Percentiles rank a stretch among this genome's conserved stretches.
Evolutionary conservation across 2,113 vertebrate species (phyloP).

Genomic region (Cygnus atratus): DNA sequence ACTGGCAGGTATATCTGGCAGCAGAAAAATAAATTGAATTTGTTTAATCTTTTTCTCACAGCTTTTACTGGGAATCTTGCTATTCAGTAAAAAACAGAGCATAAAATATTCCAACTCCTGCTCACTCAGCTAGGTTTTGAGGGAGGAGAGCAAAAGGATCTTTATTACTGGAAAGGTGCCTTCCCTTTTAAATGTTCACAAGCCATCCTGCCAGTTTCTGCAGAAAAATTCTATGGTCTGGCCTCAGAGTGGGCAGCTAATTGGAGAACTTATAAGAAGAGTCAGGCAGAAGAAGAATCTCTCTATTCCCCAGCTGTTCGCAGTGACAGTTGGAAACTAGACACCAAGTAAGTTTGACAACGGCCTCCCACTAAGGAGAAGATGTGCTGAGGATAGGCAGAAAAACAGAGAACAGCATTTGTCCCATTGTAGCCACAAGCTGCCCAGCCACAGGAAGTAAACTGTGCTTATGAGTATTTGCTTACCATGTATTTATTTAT

Average conservation of each 20-base stretch:
- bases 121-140: background rate
- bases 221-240: background rate
- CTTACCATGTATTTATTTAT: background rate
- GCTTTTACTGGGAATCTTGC: background rate
- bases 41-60: background rate
- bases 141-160: background rate
- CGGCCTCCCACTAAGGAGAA: slow-evolving; percentile 47
- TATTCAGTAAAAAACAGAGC: background rate
- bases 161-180: background rate
- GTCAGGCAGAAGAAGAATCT: background rate
- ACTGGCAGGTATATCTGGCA: background rate
- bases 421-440: background rate
- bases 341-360: slow-evolving; percentile 21
- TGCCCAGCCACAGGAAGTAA: background rate
- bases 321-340: slow-evolving; percentile 55
- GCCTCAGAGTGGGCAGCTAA: background rate
- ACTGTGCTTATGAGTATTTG: background rate
- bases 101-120: background rate
- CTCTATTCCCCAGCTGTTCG: slow-evolving; percentile 58
- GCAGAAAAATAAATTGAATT: background rate
- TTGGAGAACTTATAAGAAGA: background rate
- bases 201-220: background rate
- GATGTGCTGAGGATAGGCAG: slow-evolving; percentile 34
- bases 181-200: background rate
- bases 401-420: background rate